Evolutionary conservation across 2,797 vertebrate species (phyloP).

Genomic region (Myotis pilosus): DNA sequence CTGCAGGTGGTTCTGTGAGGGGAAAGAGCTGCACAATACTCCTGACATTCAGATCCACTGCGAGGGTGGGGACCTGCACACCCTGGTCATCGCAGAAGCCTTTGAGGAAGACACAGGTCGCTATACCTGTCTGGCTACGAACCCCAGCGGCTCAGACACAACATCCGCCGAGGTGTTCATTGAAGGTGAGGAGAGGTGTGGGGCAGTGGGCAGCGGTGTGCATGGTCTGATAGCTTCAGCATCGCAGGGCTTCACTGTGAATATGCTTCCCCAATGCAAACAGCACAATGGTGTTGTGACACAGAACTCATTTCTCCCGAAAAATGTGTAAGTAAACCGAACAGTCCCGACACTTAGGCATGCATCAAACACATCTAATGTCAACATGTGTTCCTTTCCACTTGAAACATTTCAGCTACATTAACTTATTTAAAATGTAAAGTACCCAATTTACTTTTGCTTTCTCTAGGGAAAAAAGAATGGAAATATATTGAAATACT

Average conservation of each 20-base stretch:
- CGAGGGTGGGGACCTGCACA: conserved; percentile 90
- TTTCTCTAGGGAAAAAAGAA: conserved; percentile 40
- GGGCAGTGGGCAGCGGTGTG: too few species aligned
- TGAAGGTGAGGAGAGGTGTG: conserved; percentile 88
- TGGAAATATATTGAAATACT: not conserved
- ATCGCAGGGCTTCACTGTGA: fast-evolving
- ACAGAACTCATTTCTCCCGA: not conserved
- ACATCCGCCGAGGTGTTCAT: conserved; percentile 98
- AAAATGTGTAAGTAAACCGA: not conserved
- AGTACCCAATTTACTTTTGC: not conserved
- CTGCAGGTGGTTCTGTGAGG: conserved; percentile 99
- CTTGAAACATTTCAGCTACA: not conserved
- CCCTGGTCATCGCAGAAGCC: conserved; percentile 93
- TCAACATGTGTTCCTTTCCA: conserved; percentile 1
- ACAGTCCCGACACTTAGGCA: not conserved
- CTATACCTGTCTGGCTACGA: conserved; percentile 96
- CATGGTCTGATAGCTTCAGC: not conserved
- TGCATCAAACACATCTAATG: not conserved
- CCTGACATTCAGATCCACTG: conserved; percentile 94
- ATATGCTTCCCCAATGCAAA: not conserved
- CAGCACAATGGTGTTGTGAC: not conserved
- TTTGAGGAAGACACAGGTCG: conserved; percentile 99
- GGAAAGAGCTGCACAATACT: conserved; percentile 92
- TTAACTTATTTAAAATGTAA: conserved; percentile 3
- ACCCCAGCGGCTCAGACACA: conserved; percentile 93